A percentile compares a stretch with the other conserved stretches of the same genome.
phyloP scores from a whole-genome alignment of 2,888 invertebrate genomes.

The Melinaea menophilus region DNA sequence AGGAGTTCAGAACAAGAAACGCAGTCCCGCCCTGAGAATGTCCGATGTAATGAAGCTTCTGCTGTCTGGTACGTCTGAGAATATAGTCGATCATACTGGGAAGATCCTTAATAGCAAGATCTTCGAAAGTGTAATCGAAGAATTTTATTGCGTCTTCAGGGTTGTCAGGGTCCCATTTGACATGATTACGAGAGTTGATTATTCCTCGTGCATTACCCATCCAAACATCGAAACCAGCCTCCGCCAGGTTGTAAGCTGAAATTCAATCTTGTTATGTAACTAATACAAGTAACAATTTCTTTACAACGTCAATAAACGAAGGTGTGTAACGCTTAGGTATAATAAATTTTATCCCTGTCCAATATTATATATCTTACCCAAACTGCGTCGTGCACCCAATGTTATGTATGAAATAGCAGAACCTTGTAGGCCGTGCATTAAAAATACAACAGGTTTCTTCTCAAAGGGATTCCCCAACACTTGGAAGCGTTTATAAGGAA shows the following conservation, averaged over 20 bases:
- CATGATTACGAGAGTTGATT: constrained; percentile 80
- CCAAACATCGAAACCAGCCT: constrained; percentile 87
- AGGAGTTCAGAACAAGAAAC: constrained; percentile 51
- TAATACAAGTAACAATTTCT: too few species aligned
- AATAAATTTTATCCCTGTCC: constrained; percentile 1
- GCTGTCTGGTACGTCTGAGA: constrained; percentile 43
- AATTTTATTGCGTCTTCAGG: constrained; percentile 41
- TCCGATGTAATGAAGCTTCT: constrained; percentile 60
- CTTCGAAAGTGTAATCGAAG: constrained; percentile 63
- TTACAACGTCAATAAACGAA: too few species aligned
- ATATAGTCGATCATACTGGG: constrained; percentile 60
- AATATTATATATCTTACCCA: constrained; percentile 34
- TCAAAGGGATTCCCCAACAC: constrained; percentile 11
- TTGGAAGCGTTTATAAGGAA: constrained; percentile 37
- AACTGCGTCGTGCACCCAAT: constrained; percentile 34
- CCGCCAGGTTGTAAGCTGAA: constrained; percentile 81
- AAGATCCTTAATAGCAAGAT: constrained; percentile 56
- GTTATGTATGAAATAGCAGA: constrained; percentile 36
- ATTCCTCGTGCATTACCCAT: constrained; percentile 90
- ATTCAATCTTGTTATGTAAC: constrained; percentile 7
- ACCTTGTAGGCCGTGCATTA: constrained; percentile 43
- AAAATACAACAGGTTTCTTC: constrained; percentile 38
- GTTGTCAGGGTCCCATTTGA: constrained; percentile 48
- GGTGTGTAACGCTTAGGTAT: too few species aligned
- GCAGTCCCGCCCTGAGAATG: constrained; percentile 66